Evolutionary conservation across 1,140 invertebrate genomes (phyloP).

Genomic region (Formica exsecta): DNA sequence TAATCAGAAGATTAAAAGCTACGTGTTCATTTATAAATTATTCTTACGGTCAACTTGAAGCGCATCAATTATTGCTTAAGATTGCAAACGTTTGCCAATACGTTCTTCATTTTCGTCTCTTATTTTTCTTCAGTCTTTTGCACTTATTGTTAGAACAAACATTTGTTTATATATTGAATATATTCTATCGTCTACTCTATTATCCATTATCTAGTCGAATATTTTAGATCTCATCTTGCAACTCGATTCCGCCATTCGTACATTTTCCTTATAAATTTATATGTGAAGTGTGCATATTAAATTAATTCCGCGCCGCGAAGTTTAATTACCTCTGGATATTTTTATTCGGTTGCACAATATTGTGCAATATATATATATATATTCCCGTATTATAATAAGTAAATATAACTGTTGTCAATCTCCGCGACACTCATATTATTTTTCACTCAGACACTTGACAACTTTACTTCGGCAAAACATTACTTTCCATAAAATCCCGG

Average conservation of each 20-base stretch:
- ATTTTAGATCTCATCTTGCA: background rate
- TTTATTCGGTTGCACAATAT: background rate
- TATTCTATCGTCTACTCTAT: no score
- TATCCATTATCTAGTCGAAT: no score
- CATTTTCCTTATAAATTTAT: background rate
- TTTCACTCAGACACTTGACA: background rate
- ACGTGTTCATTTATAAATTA: background rate
- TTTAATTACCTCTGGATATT: conserved; percentile 15
- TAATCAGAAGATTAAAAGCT: background rate
- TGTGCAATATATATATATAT: background rate
- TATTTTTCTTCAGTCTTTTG: background rate
- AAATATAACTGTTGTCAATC: background rate
- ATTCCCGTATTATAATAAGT: background rate
- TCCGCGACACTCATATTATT: background rate
- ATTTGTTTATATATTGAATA: background rate
- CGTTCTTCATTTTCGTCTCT: background rate
- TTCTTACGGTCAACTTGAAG: background rate
- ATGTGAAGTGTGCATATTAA: background rate
- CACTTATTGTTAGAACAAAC: background rate
- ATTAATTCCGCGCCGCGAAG: background rate
- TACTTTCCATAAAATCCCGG: background rate
- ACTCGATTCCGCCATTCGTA: background rate
- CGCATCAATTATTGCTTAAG: conserved; percentile 9
- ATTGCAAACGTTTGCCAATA: background rate
- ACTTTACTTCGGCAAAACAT: background rate